Evolutionary conservation across 2,797 vertebrate genomes (phyloP).

Genomic region (Xenops minutus): DNA sequence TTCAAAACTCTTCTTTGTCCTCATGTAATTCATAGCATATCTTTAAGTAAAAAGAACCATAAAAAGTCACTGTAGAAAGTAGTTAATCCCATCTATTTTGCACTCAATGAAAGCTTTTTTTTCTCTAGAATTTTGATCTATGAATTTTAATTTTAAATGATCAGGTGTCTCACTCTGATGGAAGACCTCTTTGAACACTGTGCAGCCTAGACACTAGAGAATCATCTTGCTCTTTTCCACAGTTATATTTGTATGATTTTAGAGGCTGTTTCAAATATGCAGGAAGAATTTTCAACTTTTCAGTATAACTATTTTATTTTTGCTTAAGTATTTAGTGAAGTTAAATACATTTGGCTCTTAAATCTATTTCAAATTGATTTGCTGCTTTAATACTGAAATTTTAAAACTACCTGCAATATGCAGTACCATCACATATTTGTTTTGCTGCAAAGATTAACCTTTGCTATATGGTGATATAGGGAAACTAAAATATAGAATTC

Average conservation of each 20-base stretch:
- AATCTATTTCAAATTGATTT: background rate
- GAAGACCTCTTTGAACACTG: background rate
- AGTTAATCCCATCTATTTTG: background rate
- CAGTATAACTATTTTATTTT: background rate
- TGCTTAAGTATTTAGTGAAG: background rate
- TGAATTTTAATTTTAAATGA: background rate
- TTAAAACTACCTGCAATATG: background rate
- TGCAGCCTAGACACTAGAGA: background rate
- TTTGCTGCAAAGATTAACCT: background rate
- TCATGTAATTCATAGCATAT: background rate
- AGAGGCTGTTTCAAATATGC: background rate
- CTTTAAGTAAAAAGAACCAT: background rate
- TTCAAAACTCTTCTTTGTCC: background rate
- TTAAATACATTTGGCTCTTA: background rate
- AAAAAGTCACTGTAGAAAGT: background rate
- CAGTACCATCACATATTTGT: accelerated
- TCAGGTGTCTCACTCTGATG: background rate
- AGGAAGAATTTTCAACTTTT: background rate
- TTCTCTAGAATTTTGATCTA: background rate
- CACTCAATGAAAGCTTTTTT: background rate
- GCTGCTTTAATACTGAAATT: background rate
- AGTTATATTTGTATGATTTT: background rate
- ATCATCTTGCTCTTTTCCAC: background rate
- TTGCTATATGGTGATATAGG: background rate
- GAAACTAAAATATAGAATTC: background rate